Evolutionary conservation across 2,888 invertebrate species (phyloP).

Genomic region (Hyposoter didymator): DNA sequence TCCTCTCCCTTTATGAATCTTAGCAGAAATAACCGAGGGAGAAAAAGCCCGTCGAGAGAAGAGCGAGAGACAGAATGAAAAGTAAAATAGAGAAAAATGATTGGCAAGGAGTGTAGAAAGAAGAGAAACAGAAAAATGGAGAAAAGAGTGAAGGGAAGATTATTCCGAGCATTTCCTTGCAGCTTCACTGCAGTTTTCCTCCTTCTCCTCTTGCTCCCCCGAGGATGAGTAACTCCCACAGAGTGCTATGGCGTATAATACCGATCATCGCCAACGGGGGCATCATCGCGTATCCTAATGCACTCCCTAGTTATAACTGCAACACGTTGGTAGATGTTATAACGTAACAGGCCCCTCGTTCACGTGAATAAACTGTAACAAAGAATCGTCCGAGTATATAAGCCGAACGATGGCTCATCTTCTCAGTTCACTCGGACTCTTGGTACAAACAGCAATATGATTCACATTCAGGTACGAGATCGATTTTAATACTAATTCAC

Average conservation of each 20-base stretch:
- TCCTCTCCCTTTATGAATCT: slow-evolving; percentile 67
- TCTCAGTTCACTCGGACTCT: slow-evolving; percentile 80
- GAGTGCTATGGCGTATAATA: slow-evolving; percentile 50
- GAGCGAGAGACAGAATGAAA: slow-evolving; percentile 22
- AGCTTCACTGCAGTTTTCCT: slow-evolving; percentile 63
- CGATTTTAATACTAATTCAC: not conserved
- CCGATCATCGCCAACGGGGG: slow-evolving; percentile 67
- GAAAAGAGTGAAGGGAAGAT: slow-evolving; percentile 80
- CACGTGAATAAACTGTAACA: slow-evolving; percentile 81
- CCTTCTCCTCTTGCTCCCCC: slow-evolving; percentile 46
- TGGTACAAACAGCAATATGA: slow-evolving; percentile 80
- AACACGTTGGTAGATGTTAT: slow-evolving; percentile 68
- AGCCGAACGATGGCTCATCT: slow-evolving; percentile 78
- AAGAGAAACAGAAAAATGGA: slow-evolving; percentile 32
- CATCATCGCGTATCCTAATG: slow-evolving; percentile 74
- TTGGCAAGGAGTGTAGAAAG: not conserved
- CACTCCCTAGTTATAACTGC: slow-evolving; percentile 63
- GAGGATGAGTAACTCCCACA: slow-evolving; percentile 62
- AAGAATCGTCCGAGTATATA: slow-evolving; percentile 81
- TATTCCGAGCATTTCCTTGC: slow-evolving; percentile 73
- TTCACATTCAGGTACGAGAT: slow-evolving; percentile 78
- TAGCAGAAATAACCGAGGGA: slow-evolving; percentile 40
- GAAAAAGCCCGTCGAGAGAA: slow-evolving; percentile 22
- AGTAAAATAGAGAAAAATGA: slow-evolving; percentile 14
- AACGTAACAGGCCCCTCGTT: slow-evolving; percentile 71